Conservation (phyloP, 2,888 invertebrate species). For the Cataglyphis albicans region DNA sequence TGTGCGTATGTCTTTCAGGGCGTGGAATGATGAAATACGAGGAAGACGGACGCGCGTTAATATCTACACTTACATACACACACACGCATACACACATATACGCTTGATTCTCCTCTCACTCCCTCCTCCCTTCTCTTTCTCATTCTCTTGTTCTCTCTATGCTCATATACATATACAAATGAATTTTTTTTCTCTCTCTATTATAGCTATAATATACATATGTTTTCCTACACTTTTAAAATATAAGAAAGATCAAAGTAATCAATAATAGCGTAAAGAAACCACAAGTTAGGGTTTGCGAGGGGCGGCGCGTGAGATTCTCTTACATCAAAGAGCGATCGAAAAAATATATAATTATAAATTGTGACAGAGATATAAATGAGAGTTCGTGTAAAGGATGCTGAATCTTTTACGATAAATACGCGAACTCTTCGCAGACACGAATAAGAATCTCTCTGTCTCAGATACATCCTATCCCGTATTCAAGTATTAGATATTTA, state of each 20-base stretch:
- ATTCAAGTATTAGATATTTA: not conserved
- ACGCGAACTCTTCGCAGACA: not conserved
- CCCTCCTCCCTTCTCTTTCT: slow-evolving; percentile 5
- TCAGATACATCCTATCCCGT: not conserved
- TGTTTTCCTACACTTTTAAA: slow-evolving; percentile 42
- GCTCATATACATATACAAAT: slow-evolving; percentile 70
- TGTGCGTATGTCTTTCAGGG: slow-evolving; percentile 43
- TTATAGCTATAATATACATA: slow-evolving; percentile 73
- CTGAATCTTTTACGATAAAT: slow-evolving; percentile 7
- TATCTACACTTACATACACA: slow-evolving; percentile 34
- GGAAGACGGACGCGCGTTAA: slow-evolving; percentile 51
- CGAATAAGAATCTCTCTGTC: not conserved
- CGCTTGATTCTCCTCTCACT: slow-evolving; percentile 20
- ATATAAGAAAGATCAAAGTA: slow-evolving; percentile 62
- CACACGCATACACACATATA: no score
- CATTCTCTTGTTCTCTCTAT: slow-evolving; percentile 54
- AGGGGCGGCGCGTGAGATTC: slow-evolving; percentile 74
- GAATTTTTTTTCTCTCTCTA: slow-evolving; percentile 73
- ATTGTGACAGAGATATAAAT: not conserved
- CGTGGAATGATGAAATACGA: slow-evolving; percentile 54
- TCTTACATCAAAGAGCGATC: slow-evolving; percentile 14
- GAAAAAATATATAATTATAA: not conserved
- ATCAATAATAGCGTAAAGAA: slow-evolving; percentile 70
- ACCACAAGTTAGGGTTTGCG: slow-evolving; percentile 70
- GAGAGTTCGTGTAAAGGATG: not conserved